Base-by-base conservation (phyloP, 2,113 vertebrate species). In the Scomber japonicus region DNA sequence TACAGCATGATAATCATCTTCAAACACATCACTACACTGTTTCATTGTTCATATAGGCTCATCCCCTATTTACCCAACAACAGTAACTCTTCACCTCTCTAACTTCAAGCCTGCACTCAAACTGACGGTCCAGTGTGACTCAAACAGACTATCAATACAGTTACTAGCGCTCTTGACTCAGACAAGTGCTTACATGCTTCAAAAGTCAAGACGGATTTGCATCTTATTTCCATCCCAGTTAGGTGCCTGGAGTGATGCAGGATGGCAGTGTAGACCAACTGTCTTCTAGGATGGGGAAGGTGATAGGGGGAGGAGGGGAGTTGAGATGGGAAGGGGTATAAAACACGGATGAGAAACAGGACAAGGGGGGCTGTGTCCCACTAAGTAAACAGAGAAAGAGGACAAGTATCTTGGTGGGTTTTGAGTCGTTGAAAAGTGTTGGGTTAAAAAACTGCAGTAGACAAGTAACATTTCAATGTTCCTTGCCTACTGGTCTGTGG, bases 161-260 rank as follows among this genome's bases (percentile, higher is more conserved):
- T 87, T 88, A 84, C 15, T 64, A 54, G 64, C 27, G 0, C 55
- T 27, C 44, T 74, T 19, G 15, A 19, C 77, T 80, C 74, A 68
- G 72, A 87, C 88, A 81, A 80, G 88, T 74, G 73, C 54, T 40
- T 17, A 89, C 92, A 91, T 30, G 92, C 68, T 72, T 44, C n/a
- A 66, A 59, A 75, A 91, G 55, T 70, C 53, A 68, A 49, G n/a
- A 71, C 5, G 5, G 59, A 95, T 96, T 96, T 96, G 93, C 94
- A 96, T 96, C 85, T 95, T 30, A 95, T 95, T 95, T 95, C 81
- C 93, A 91, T 95, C 88, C 87, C 65, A 27, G 80, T 92, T 82
- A 62, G 65, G 24, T 86, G 81, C 78, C 83, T 87, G 59, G 82
- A 86, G 74, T 86, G 59, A 78, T 75, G 61, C 15, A 63, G 65